Percentiles rank a stretch among this genome's conserved stretches.
phyloP scores from a whole-genome alignment of 2,113 vertebrate species.

The Rattus rattus region DNA sequence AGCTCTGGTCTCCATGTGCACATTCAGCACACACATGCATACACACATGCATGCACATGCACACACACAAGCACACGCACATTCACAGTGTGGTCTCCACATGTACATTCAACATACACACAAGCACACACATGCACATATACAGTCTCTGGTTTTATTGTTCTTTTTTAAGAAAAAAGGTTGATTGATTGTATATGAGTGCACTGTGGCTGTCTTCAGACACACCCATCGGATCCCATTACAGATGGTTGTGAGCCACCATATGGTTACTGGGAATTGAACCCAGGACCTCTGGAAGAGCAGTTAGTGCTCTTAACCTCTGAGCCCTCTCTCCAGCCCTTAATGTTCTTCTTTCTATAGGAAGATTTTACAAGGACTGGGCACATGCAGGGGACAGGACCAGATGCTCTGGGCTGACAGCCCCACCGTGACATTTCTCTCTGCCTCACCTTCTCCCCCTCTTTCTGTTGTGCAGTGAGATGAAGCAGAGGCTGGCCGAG shows the following conservation, averaged over 20 bases:
- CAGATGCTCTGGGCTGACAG: too few species aligned
- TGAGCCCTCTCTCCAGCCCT: background rate
- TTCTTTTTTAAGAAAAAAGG: too few species aligned
- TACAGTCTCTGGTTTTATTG: background rate
- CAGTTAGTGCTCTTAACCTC: too few species aligned
- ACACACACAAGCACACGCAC: background rate
- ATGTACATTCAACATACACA: background rate
- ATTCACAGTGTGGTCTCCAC: background rate
- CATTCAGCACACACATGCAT: background rate
- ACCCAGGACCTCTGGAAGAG: too few species aligned
- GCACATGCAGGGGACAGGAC: too few species aligned
- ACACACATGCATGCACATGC: background rate
- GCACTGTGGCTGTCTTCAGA: too few species aligned
- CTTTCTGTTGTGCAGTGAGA: constrained; percentile 88
- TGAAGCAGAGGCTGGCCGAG: constrained; percentile 97
- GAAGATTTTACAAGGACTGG: accelerated
- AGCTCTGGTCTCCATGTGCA: background rate
- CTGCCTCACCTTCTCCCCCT: background rate
- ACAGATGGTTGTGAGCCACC: too few species aligned
- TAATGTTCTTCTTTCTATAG: too few species aligned
- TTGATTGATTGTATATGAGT: too few species aligned
- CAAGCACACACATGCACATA: background rate
- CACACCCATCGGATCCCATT: too few species aligned
- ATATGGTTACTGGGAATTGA: too few species aligned
- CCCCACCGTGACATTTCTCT: background rate